Base-by-base conservation (phyloP, 64 coral and sea anemone species). In the Actinia equina region DNA sequence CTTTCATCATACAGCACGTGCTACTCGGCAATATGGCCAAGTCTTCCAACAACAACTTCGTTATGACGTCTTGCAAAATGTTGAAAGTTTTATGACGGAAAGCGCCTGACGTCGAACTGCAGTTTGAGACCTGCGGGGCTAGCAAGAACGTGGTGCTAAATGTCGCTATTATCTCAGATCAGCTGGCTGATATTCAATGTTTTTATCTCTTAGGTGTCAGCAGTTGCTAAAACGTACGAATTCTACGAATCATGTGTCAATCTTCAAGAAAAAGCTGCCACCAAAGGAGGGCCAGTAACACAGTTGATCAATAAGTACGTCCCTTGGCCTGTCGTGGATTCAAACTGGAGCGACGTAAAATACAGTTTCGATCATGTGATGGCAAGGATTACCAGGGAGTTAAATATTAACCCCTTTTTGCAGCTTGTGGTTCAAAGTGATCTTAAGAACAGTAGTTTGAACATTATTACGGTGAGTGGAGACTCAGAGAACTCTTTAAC, bases 161-260 rank as follows among this genome's bases (percentile, higher is more conserved):
- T 37, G 30, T 37, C 30, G 30, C 30, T 37, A 37, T 37, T 37
- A 37, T 37, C 30, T 37, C 30, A 37, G 30, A 37, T 37, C 30
- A 37, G 30, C 30, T 37, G 30, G 30, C 15, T 60, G 14, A 60
- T 15, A 14, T 4, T 60, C 2, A 60, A 65, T 81, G 4, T 49
- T 9, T 42, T 85, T 25, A 42, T 43, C 7, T 26, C 82, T 56
- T 41, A 85, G 83, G 54, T 85, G 19, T 30, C 52, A 85, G 83
- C 83, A 30, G 59, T 85, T 42, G 52, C 8, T 20, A 85, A 85
- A 42, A 5, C 83, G 12, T 85, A 52, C 55, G 52, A 60, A 60
- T 85, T 85, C 25, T 85, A 58, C 83, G 83, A 85, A 17, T 60
- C 83, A n/a, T 85, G 83, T 25, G 52, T 85, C 6, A 60, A 57